A percentile compares a stretch with the other conserved stretches of the same genome.
Evolutionary conservation across 1,140 invertebrate species (phyloP).

Genomic region (Cherax destructor): DNA sequence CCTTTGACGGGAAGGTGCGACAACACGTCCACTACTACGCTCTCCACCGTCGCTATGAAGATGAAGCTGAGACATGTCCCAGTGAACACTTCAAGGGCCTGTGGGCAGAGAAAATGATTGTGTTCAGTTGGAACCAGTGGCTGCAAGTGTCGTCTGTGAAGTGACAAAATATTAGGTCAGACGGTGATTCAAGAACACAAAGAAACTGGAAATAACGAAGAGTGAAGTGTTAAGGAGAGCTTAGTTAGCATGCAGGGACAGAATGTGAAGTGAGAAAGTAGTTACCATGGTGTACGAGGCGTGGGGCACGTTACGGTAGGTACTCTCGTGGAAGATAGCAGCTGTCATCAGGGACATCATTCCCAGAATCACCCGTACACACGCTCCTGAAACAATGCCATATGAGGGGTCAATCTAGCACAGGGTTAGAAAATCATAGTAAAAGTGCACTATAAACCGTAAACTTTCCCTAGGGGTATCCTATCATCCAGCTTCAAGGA

Average conservation of each 20-base stretch:
- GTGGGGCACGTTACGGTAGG: conserved; percentile 58
- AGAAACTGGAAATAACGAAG: not conserved
- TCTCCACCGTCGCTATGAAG: conserved; percentile 66
- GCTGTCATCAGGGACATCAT: conserved; percentile 68
- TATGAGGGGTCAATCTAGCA: too few relatives aligned
- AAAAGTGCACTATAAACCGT: too few relatives aligned
- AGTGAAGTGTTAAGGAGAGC: not conserved
- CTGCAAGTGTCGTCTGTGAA: too few relatives aligned
- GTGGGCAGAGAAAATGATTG: not conserved
- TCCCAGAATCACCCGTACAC: conserved; percentile 51
- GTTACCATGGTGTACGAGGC: conserved; percentile 64
- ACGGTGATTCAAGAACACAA: not conserved
- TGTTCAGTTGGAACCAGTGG: too few relatives aligned
- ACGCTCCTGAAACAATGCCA: conserved; percentile 30
- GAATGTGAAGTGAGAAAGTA: too few relatives aligned
- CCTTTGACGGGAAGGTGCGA: conserved; percentile 33
- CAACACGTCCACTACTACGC: conserved; percentile 66
- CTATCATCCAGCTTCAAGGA: too few relatives aligned
- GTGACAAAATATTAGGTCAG: too few relatives aligned
- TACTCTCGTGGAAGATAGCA: conserved; percentile 67
- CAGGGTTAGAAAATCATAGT: too few relatives aligned
- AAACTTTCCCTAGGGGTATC: too few relatives aligned
- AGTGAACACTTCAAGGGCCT: conserved; percentile 71
- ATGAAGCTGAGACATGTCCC: conserved; percentile 71
- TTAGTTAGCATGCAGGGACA: too few relatives aligned